Percentiles rank a stretch among this genome's conserved stretches.
Evolutionary conservation across 2,113 vertebrate species (phyloP).

Genomic region (Epinephelus moara): DNA sequence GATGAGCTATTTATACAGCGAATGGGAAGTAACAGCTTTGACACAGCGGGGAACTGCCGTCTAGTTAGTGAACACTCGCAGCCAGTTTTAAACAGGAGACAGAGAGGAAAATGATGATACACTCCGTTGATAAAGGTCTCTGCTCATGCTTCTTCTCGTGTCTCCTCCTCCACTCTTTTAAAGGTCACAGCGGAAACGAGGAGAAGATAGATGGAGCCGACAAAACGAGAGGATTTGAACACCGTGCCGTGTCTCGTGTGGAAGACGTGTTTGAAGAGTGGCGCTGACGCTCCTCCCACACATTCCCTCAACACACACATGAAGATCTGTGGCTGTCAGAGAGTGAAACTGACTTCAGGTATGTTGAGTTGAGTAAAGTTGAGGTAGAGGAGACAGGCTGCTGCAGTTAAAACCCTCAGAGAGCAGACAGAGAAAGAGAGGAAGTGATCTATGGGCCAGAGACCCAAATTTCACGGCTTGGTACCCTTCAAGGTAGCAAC

Average conservation of each 20-base stretch:
- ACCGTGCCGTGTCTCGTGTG: background rate
- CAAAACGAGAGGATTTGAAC: background rate
- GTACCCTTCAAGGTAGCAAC: conserved; percentile 43
- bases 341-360: conserved; percentile 28
- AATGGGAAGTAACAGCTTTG: conserved; percentile 14
- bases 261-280: conserved; percentile 24
- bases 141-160: background rate
- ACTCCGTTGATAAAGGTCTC: conserved; percentile 44
- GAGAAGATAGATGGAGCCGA: conserved; percentile 41
- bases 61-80: conserved; percentile 30
- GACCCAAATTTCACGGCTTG: conserved; percentile 31
- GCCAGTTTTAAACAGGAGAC: conserved; percentile 22
- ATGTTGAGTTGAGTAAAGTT: conserved; percentile 7
- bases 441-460: background rate
- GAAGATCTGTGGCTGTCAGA: background rate
- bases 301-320: conserved; percentile 20
- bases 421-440: conserved; percentile 9
- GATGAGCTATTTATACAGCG: background rate
- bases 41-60: background rate
- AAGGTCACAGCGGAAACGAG: conserved; percentile 57
- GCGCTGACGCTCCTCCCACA: background rate
- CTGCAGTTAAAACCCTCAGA: conserved; percentile 19
- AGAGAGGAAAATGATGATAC: conserved; percentile 41
- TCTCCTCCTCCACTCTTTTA: conserved; percentile 27
- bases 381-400: conserved; percentile 24